Evolutionary conservation across 2,888 invertebrate species (phyloP), one percentile per base, ranked within the genome.

Genomic region (Tetanocera ferruginea): DNA sequence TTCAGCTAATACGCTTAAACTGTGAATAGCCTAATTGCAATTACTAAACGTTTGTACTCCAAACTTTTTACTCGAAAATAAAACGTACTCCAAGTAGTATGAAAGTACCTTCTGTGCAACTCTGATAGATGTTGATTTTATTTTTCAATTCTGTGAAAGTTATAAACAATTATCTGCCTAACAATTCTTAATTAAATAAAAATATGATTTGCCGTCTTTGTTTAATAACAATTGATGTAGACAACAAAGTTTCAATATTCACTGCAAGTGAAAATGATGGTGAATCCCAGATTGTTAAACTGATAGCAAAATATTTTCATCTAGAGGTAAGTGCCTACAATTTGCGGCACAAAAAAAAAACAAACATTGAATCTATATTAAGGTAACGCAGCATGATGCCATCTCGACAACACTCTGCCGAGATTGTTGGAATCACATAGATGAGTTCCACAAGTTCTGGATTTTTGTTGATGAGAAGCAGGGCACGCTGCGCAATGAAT

Each of bases 351-450:
- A 2, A 43, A 11, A 43, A 43, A 43, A 2, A 2, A 43, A 43
- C 2, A 11, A 14, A 11, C n/a, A n/a, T n/a, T 43, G 6, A 2
- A 43, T 3, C 43, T 14, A 11, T 43, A 43, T 64, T 25, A 76
- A 83, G 83, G 79, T 83, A 64, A 79, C 79, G 19, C 76, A 79
- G 52, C 78, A 82, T 60, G 83, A 83, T 69, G 71, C 78, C 34
- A 79, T 83, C 11, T 83, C 83, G 5, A 82, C 82, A 23, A 76
- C 74, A 19, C 78, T 83, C 51, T 83, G 83, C 55, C 81, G 80
- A 72, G 80, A 82, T 77, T 83, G 83, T 52, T 76, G 77, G 73
- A 81, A 81, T 49, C 81, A 83, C 25, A 77, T 83, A 52, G 81
- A 83, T 28, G 82, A 82, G 23, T 83, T 82, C 55, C 79, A 83